Percentiles rank a stretch among this genome's conserved stretches.
Evolutionary conservation across 2,113 vertebrate species (phyloP).

Genomic region (Abramis brama): DNA sequence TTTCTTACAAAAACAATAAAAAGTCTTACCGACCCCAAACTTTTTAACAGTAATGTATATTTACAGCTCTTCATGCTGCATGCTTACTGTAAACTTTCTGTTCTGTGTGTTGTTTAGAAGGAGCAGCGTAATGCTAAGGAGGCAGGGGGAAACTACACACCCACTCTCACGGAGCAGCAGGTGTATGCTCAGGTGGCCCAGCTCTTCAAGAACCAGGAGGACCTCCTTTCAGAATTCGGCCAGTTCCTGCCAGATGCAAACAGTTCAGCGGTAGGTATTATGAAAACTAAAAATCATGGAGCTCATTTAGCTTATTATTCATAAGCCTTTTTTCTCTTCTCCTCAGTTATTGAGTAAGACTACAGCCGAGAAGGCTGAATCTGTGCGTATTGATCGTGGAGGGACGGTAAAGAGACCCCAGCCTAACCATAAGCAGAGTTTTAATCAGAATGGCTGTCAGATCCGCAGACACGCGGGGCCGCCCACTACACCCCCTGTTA

Average conservation of each 20-base stretch:
- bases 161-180: slow-evolving; percentile 94
- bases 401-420: slow-evolving; percentile 94
- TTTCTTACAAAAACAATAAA: background rate
- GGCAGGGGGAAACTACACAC: slow-evolving; percentile 96
- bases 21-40: background rate
- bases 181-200: slow-evolving; percentile 97
- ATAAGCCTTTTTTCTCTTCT: slow-evolving; percentile 14
- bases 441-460: slow-evolving; percentile 94
- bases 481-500: slow-evolving; percentile 86
- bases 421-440: slow-evolving; percentile 92
- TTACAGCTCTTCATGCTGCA: background rate
- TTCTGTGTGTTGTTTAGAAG: slow-evolving; percentile 77
- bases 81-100: background rate
- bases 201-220: slow-evolving; percentile 99
- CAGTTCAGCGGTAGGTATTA: slow-evolving; percentile 86
- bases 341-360: slow-evolving; percentile 89
- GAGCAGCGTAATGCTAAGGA: slow-evolving; percentile 98
- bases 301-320: background rate
- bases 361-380: slow-evolving; percentile 92
- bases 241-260: slow-evolving; percentile 98
- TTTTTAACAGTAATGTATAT: background rate
- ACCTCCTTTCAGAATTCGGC: slow-evolving; percentile 95
- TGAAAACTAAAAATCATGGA: too few relatives aligned
- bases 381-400: slow-evolving; percentile 92
- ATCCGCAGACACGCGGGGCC: slow-evolving; percentile 87